These are phyloP conservation scores for Drosophila sproati DNA, from an alignment of 1,140 invertebrate species.

Conservation along the genomic window DNA sequence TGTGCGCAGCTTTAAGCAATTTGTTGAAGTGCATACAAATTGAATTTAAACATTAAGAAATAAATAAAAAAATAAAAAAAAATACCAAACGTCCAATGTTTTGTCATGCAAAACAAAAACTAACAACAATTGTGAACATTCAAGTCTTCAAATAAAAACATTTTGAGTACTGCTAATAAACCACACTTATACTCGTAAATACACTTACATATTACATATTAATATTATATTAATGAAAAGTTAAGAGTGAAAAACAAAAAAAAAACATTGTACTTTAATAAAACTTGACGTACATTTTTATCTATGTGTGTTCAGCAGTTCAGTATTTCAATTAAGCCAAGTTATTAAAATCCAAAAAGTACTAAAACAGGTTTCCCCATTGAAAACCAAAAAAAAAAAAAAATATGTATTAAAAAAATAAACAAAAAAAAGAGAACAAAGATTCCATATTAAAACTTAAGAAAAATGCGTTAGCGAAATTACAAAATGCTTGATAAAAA, in stretches of 20 bases:
- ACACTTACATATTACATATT: conserved; percentile 38
- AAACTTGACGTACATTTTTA: conserved; percentile 50
- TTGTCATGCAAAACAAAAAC: conserved; percentile 59
- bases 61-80: conserved; percentile 35
- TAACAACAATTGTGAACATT: conserved; percentile 79
- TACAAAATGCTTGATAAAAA: conserved; percentile 29
- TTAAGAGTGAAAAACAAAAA: conserved; percentile 47
- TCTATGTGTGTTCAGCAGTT: conserved; percentile 77
- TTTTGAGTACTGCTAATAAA: conserved; percentile 47
- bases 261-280: conserved; percentile 32
- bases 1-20: conserved; percentile 75
- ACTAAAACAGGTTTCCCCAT: conserved; percentile 43
- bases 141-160: conserved; percentile 67
- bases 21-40: conserved; percentile 58
- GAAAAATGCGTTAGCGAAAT: conserved; percentile 12
- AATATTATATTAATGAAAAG: conserved; percentile 27
- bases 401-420: conserved; percentile 31
- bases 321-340: conserved; percentile 83
- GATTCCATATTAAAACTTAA: conserved; percentile 33
- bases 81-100: conserved; percentile 76
- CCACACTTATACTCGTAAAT: conserved; percentile 42
- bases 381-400: conserved; percentile 44
- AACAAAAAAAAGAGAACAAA: conserved; percentile 21
- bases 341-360: conserved; percentile 33
- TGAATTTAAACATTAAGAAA: conserved; percentile 44